A percentile compares a stretch with the other conserved stretches of the same genome.
Evolutionary conservation across 2,113 vertebrate genomes (phyloP).

Genomic region (Paradoxurus hermaphroditus): DNA sequence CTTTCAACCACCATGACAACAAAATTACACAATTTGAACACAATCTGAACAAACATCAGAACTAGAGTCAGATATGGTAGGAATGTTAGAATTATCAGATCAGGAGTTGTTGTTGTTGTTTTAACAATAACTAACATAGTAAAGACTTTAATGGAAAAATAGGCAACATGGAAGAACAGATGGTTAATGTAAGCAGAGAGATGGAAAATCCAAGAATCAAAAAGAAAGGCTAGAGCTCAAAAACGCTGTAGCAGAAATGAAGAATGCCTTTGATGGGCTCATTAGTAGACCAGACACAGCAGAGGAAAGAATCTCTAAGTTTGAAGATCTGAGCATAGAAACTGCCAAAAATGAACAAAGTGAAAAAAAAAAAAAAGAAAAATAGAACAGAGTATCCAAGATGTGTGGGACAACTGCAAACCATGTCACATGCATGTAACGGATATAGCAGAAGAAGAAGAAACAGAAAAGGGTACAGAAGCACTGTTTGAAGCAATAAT

Average conservation of each 20-base stretch:
- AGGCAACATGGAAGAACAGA: not conserved
- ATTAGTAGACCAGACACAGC: not conserved
- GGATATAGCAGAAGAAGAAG: not conserved
- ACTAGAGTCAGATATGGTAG: not conserved
- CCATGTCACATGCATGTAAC: not conserved
- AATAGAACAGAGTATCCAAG: not conserved
- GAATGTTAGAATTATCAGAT: not conserved
- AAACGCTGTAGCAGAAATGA: not conserved
- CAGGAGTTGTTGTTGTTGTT: not conserved
- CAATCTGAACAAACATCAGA: not conserved
- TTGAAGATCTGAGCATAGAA: not conserved
- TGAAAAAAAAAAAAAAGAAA: not conserved
- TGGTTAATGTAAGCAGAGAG: not conserved
- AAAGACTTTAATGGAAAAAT: not conserved
- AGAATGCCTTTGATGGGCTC: not conserved
- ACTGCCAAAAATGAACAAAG: not conserved
- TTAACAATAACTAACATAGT: not conserved
- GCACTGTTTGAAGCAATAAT: not conserved
- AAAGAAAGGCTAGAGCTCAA: not conserved
- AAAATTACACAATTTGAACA: not conserved
- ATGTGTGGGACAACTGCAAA: not conserved
- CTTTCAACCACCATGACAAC: not conserved
- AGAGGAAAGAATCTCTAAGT: not conserved
- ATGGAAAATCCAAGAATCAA: not conserved
- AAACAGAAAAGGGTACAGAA: not conserved